Percentiles rank a stretch among this genome's conserved stretches.
Conservation (phyloP, 2,888 invertebrate species). For the Caenorhabditis angaria region DNA sequence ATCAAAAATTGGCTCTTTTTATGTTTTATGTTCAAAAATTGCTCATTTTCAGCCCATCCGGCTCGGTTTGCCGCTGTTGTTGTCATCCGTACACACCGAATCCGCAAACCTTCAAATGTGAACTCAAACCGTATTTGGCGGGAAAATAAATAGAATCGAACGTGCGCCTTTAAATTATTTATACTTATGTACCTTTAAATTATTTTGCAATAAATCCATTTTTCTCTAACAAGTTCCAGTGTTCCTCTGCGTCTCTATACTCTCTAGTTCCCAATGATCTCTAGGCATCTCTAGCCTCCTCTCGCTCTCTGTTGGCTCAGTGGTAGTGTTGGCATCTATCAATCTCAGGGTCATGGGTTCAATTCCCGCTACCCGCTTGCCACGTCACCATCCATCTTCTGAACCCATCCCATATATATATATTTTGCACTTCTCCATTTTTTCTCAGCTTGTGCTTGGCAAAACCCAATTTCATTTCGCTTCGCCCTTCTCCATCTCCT, state of each 20-base stretch:
- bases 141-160: conserved; percentile 35
- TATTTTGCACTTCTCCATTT: background rate
- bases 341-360: too few species aligned
- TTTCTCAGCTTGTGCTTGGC: background rate
- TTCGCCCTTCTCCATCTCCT: background rate
- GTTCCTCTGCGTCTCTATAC: too few species aligned
- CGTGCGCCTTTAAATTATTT: too few species aligned
- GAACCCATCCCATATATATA: background rate
- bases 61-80: conserved; percentile 69
- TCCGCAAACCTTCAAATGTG: conserved; percentile 69
- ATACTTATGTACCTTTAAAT: too few species aligned
- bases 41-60: conserved; percentile 57
- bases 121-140: conserved; percentile 59
- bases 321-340: too few species aligned
- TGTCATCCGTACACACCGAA: conserved; percentile 70
- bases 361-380: too few species aligned
- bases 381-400: too few species aligned
- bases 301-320: too few species aligned
- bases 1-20: background rate
- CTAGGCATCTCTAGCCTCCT: too few species aligned
- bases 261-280: too few species aligned
- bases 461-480: conserved; percentile 6
- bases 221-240: too few species aligned
- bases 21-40: background rate
- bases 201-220: too few species aligned